A percentile compares a stretch with the other conserved stretches of the same genome.
These are phyloP conservation scores for Limanda limanda DNA, from an alignment of 2,113 vertebrate species.

Conservation along the genomic window DNA sequence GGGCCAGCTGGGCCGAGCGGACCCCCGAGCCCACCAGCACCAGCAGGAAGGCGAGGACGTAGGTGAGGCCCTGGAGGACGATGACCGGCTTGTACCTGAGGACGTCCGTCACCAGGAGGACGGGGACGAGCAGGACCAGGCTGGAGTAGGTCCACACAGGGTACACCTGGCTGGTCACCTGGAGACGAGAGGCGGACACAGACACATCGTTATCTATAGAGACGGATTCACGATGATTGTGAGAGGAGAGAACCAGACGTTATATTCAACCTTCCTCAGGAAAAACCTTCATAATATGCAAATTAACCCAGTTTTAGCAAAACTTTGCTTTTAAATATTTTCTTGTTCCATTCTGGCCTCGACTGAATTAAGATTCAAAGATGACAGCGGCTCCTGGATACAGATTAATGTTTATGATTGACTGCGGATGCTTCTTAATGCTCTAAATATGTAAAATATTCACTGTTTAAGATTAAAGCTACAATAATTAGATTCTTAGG, in stretches of 20 bases:
- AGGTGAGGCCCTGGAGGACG: slow-evolving; percentile 85
- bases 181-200: slow-evolving; percentile 3
- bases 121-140: slow-evolving; percentile 84
- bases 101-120: slow-evolving; percentile 88
- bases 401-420: background rate
- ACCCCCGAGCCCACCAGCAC: slow-evolving; percentile 84
- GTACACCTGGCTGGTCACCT: slow-evolving; percentile 87
- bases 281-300: slow-evolving; percentile 18
- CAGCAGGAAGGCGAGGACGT: slow-evolving; percentile 85
- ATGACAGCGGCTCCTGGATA: background rate
- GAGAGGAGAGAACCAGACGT: too few species aligned
- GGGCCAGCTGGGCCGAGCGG: slow-evolving; percentile 79
- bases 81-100: slow-evolving; percentile 89
- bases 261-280: background rate
- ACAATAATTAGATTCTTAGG: too few species aligned
- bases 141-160: slow-evolving; percentile 89
- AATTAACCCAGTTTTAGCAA: background rate
- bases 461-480: too few species aligned
- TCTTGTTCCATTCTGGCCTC: background rate
- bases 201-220: slow-evolving; percentile 21
- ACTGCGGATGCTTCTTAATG: too few species aligned
- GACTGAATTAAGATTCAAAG: background rate
- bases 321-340: background rate
- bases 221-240: background rate
- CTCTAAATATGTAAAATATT: too few species aligned